A percentile compares a stretch with the other conserved stretches of the same genome.
Conservation (phyloP, 2,888 invertebrate genomes). For the Pyrochroa serraticornis region DNA sequence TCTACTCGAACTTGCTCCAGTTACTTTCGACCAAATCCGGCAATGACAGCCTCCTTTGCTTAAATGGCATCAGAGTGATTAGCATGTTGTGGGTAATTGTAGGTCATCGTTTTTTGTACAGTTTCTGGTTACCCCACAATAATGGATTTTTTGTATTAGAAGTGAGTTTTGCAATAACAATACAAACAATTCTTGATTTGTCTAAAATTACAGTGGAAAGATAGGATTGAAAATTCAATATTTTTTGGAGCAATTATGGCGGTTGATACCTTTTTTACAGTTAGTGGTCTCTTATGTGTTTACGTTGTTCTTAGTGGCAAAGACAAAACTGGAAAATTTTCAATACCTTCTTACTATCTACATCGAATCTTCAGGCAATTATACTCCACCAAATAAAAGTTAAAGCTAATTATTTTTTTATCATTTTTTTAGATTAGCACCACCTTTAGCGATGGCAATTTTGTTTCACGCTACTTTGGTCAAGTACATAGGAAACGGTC, state of each 20-base stretch:
- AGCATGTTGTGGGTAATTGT: slow-evolving; percentile 24
- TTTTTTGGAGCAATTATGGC: slow-evolving; percentile 51
- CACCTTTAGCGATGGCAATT: slow-evolving; percentile 58
- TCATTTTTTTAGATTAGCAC: slow-evolving; percentile 57
- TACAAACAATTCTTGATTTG: slow-evolving; percentile 7
- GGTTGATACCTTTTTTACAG: slow-evolving; percentile 69
- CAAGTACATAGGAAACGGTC: slow-evolving; percentile 58
- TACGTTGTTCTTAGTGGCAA: slow-evolving; percentile 54
- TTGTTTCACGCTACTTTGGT: slow-evolving; percentile 56
- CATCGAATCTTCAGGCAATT: slow-evolving; percentile 56
- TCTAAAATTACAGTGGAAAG: slow-evolving; percentile 10
- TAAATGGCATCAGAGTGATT: slow-evolving; percentile 23
- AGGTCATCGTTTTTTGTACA: slow-evolving; percentile 25
- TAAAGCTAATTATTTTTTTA: too few relatives aligned
- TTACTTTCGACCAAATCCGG: slow-evolving; percentile 1
- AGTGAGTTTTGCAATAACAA: slow-evolving; percentile 22
- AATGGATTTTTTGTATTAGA: slow-evolving; percentile 25
- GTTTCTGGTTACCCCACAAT: slow-evolving; percentile 27
- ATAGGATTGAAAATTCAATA: background rate
- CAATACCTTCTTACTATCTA: slow-evolving; percentile 52
- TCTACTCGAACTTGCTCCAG: slow-evolving; percentile 8
- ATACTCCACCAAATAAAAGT: too few relatives aligned
- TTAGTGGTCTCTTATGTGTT: slow-evolving; percentile 66
- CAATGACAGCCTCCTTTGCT: slow-evolving; percentile 11
- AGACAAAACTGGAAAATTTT: slow-evolving; percentile 45